Base-by-base conservation (phyloP, 2,113 vertebrate genomes). In the Sterrhoptilus dennistouni region DNA sequence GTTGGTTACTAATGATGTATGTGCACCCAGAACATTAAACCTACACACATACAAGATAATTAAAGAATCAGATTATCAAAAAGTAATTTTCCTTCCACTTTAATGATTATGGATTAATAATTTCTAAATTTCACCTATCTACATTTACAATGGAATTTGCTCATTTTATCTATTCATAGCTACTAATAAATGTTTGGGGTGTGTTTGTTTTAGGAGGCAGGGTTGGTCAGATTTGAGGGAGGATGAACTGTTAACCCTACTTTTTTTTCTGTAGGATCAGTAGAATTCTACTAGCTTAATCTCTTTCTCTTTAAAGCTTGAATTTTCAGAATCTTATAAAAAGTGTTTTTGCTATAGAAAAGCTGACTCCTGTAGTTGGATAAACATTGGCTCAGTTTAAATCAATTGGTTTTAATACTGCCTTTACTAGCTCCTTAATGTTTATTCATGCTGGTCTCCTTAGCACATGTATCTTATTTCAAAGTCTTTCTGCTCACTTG, bases 371-470 rank as follows among this genome's bases (percentile, higher is more conserved):
- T 92, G 75, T 56, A 57, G 59, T 61, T 83, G 13, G 23, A 54
- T 79, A 88, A 94, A 83, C 52, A 77, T 35, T 87, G 84, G 9
- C 64, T 94, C 53, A 29, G 36, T 79, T 83, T 91, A 70, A 84
- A 87, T 87, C 31, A 83, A 23, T 69, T 88, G 5, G 14, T 22
- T 94, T 83, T 77, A 94, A 75, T 86, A 45, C 12, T 91, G 36
- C 61, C 83, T 81, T 90, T 93, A 45, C 53, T 57, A 68, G 74
- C 40, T 89, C 57, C 72, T 83, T 83, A 47, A 54, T 85, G 45
- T 95, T 96, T 95, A 50, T 85, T 96, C 90, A 42, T 76, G 50
- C 27, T 77, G 36, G 11, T 88, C 21, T 79, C 23, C 63, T 91
- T 87, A 54, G 64, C 54, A 28, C 24, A 6, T 29, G 54, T 80